A percentile compares a stretch with the other conserved stretches of the same genome.
These are phyloP conservation scores for Epinephelus cyanopodus DNA, from an alignment of 2,113 vertebrate species.

Conservation along the genomic window DNA sequence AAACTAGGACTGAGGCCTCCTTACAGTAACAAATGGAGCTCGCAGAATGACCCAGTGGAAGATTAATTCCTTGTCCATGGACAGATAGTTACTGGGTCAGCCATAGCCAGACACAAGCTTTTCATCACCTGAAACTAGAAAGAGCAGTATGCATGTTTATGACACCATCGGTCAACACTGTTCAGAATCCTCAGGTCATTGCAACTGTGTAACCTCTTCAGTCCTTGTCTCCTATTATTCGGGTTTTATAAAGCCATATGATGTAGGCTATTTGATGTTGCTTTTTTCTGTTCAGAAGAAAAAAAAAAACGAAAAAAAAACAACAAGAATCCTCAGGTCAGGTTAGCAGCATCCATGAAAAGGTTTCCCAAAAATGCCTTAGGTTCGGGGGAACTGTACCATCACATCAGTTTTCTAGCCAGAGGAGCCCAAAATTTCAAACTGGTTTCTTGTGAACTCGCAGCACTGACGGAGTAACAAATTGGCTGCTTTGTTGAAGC, in stretches of 20 bases:
- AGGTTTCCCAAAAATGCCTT: not conserved
- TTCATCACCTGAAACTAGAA: conserved; percentile 5
- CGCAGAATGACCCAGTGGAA: conserved; percentile 15
- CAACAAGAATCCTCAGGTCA: not conserved
- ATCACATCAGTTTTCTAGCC: not conserved
- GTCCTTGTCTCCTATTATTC: too few species aligned
- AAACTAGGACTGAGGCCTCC: conserved; percentile 18
- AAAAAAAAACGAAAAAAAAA: too few species aligned
- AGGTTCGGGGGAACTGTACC: too few species aligned
- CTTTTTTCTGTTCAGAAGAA: too few species aligned
- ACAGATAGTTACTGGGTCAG: conserved; percentile 38
- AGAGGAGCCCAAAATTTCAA: not conserved
- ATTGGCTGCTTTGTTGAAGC: not conserved
- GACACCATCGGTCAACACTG: not conserved
- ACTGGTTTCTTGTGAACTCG: not conserved
- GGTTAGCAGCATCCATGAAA: not conserved
- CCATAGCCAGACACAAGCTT: not conserved
- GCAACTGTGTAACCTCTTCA: too few species aligned
- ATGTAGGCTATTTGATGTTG: too few species aligned
- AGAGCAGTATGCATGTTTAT: not conserved
- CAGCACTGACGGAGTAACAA: not conserved
- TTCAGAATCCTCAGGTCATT: too few species aligned
- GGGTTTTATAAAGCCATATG: too few species aligned
- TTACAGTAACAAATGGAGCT: conserved; percentile 6
- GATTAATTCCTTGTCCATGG: conserved; percentile 12